phyloP scores from a whole-genome alignment of 1,140 invertebrate genomes.

The Aphis gossypii region DNA sequence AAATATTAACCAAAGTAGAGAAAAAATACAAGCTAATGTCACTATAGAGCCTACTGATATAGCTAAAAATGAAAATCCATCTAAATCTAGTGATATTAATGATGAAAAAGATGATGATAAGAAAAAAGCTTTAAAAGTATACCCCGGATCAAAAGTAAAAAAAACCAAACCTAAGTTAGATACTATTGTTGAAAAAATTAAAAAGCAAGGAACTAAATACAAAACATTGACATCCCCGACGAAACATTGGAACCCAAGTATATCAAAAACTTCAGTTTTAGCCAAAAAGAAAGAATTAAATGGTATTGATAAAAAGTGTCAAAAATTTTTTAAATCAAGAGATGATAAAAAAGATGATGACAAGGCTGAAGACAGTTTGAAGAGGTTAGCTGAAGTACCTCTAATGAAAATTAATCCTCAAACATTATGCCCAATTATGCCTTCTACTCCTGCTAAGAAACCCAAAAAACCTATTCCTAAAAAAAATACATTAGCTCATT shows the following conservation, averaged over 20 bases:
- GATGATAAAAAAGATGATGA: slow-evolving; percentile 53
- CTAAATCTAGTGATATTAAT: neutral
- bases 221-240: slow-evolving; percentile 51
- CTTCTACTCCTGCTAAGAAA: slow-evolving; percentile 57
- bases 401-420: slow-evolving; percentile 72
- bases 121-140: slow-evolving; percentile 34
- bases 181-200: slow-evolving; percentile 51
- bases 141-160: slow-evolving; percentile 44
- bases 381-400: slow-evolving; percentile 61
- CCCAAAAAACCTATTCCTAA: slow-evolving; percentile 44
- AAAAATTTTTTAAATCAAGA: slow-evolving; percentile 55
- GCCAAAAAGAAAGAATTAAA: slow-evolving; percentile 47
- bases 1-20: slow-evolving; percentile 15
- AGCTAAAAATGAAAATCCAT: slow-evolving; percentile 20
- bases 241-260: slow-evolving; percentile 61
- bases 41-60: slow-evolving; percentile 34
- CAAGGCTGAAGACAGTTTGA: slow-evolving; percentile 41
- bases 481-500: slow-evolving; percentile 48
- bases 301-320: slow-evolving; percentile 38
- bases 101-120: slow-evolving; percentile 5
- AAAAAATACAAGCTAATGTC: slow-evolving; percentile 46
- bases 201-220: slow-evolving; percentile 55
- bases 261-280: slow-evolving; percentile 49
- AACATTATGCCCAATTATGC: slow-evolving; percentile 68
- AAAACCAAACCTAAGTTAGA: slow-evolving; percentile 32